Conservation (phyloP, 1,140 invertebrate genomes). For the Apis florea region DNA sequence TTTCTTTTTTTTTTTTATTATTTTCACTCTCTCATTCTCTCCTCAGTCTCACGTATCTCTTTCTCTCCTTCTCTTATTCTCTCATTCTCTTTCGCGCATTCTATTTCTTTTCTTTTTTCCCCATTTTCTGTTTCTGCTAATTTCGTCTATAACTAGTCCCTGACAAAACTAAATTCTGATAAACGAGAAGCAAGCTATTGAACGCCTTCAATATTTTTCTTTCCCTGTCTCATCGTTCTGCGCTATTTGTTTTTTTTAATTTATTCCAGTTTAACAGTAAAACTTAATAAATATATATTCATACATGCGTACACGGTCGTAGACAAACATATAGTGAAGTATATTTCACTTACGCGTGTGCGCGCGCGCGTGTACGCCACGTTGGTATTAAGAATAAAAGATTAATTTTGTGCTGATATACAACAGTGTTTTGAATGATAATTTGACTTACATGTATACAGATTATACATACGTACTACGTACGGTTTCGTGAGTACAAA, state of each 20-base stretch:
- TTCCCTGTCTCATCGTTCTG: constrained; percentile 38
- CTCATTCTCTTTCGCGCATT: not conserved
- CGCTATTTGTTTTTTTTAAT: constrained; percentile 27
- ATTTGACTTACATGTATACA: constrained; percentile 57
- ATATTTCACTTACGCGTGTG: not conserved
- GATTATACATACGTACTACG: constrained; percentile 52
- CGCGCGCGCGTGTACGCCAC: constrained; percentile 22
- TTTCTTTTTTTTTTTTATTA: not conserved
- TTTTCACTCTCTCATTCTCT: not conserved
- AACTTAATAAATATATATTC: constrained; percentile 38
- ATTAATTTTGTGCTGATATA: constrained; percentile 69
- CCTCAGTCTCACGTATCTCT: not conserved
- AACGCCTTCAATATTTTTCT: constrained; percentile 49
- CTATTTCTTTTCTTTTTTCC: not conserved
- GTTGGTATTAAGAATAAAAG: constrained; percentile 68
- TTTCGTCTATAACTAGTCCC: constrained; percentile 56
- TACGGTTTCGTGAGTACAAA: constrained; percentile 40
- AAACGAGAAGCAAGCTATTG: constrained; percentile 64
- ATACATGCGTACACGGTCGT: constrained; percentile 12
- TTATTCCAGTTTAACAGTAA: constrained; percentile 41
- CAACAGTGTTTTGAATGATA: constrained; percentile 65
- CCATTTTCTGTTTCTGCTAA: constrained; percentile 30
- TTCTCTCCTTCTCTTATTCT: not conserved
- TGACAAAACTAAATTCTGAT: constrained; percentile 65
- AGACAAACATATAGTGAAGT: not conserved